Conservation (phyloP, 2,888 invertebrate species). For the Pachydiplax longipennis region DNA sequence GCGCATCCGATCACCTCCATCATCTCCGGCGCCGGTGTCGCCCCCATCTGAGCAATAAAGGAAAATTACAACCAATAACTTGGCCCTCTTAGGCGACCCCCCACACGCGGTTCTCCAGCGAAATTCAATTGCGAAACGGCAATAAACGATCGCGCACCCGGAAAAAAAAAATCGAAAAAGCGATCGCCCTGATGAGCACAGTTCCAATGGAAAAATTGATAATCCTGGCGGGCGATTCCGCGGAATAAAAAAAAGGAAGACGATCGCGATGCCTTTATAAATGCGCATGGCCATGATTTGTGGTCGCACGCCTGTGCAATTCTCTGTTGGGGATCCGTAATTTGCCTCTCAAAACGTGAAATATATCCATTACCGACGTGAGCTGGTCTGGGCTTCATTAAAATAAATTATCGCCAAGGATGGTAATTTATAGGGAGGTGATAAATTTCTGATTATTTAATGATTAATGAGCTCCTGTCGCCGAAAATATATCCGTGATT, state of each 20-base stretch:
- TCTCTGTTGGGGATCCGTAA: not conserved
- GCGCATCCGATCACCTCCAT: not conserved
- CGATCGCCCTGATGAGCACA: not conserved
- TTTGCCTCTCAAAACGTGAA: not conserved
- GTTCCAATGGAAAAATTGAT: not conserved
- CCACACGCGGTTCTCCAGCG: not conserved
- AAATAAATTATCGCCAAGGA: slow-evolving; percentile 6
- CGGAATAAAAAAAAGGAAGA: not conserved
- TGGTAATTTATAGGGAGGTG: not conserved
- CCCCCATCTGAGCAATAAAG: not conserved
- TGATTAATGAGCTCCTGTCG: not conserved
- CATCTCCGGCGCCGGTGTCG: not conserved
- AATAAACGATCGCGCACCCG: not conserved
- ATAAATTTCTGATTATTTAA: not conserved
- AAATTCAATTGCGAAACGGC: slow-evolving; percentile 31
- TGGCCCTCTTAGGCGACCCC: not conserved
- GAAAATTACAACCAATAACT: slow-evolving; percentile 43
- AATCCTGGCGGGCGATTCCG: not conserved
- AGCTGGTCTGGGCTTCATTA: not conserved
- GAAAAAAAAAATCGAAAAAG: not conserved
- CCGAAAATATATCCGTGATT: not conserved
- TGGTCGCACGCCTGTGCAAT: not conserved
- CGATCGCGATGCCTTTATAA: not conserved
- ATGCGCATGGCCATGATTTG: not conserved
- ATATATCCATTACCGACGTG: not conserved